Evolutionary conservation across 2,113 vertebrate species (phyloP).

Genomic region (Castor canadensis): DNA sequence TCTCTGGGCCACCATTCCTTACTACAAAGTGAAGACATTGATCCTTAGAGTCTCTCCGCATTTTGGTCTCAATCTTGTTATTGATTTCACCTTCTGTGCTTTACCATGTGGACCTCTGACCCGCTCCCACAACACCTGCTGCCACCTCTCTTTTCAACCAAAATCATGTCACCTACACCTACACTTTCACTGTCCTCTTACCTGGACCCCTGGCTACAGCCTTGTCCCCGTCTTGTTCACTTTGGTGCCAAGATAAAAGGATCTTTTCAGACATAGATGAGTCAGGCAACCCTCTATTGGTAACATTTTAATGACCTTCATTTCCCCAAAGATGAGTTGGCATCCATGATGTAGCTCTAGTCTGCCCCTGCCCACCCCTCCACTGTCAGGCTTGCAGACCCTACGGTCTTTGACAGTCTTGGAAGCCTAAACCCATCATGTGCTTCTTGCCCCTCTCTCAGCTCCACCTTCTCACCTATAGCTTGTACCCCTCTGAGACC

Average conservation of each 20-base stretch:
- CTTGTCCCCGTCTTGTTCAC: too few species aligned
- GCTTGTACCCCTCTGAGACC: not conserved
- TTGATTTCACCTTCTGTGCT: not conserved
- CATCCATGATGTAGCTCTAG: not conserved
- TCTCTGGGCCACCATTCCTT: not conserved
- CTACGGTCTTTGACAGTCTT: not conserved
- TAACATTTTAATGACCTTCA: not conserved
- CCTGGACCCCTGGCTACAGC: not conserved
- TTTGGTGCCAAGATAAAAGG: too few species aligned
- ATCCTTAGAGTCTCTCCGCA: not conserved
- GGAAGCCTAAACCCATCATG: not conserved
- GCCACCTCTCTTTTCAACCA: not conserved
- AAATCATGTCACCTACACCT: too few species aligned
- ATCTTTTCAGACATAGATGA: too few species aligned
- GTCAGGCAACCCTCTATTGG: not conserved
- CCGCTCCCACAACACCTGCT: not conserved
- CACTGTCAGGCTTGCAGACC: not conserved
- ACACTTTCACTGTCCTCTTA: not conserved
- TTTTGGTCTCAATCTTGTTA: not conserved
- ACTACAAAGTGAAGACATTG: not conserved
- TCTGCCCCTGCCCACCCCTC: not conserved
- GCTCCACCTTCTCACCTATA: not conserved
- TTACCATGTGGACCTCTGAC: not conserved
- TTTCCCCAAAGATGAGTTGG: not conserved
- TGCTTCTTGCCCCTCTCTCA: not conserved